Evolutionary conservation across 2,888 invertebrate genomes (phyloP).

Genomic region (Leptinotarsa rubiginosa): DNA sequence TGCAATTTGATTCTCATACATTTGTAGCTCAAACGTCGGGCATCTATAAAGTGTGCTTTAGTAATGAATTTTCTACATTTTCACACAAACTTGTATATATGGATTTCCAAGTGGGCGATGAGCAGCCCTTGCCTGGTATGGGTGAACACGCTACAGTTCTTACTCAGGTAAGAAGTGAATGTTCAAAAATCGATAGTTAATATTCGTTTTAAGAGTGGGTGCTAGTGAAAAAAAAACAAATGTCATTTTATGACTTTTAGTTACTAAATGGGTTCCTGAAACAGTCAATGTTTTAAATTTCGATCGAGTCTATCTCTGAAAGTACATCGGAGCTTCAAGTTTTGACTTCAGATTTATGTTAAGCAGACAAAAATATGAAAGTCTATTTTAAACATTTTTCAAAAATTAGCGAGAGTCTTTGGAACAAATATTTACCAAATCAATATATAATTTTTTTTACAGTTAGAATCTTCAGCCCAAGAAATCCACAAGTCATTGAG

Average conservation of each 20-base stretch:
- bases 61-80: constrained; percentile 99
- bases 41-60: constrained; percentile 91
- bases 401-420: no score
- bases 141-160: constrained; percentile 88
- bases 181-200: background rate
- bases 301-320: no score
- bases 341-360: no score
- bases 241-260: no score
- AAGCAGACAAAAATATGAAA: no score
- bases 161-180: constrained; percentile 77
- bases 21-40: constrained; percentile 82
- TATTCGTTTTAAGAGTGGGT: no score
- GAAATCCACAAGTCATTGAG: constrained; percentile 91
- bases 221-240: no score
- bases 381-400: no score
- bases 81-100: constrained; percentile 98
- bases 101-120: constrained; percentile 96
- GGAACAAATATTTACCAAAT: no score
- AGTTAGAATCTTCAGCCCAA: constrained; percentile 94
- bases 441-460: constrained; percentile 55
- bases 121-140: constrained; percentile 84
- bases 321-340: no score
- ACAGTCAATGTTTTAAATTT: no score
- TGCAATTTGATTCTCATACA: constrained; percentile 94
- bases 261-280: no score